Base-by-base conservation (phyloP, 2,113 vertebrate species). In the Atlantisia rogersi region DNA sequence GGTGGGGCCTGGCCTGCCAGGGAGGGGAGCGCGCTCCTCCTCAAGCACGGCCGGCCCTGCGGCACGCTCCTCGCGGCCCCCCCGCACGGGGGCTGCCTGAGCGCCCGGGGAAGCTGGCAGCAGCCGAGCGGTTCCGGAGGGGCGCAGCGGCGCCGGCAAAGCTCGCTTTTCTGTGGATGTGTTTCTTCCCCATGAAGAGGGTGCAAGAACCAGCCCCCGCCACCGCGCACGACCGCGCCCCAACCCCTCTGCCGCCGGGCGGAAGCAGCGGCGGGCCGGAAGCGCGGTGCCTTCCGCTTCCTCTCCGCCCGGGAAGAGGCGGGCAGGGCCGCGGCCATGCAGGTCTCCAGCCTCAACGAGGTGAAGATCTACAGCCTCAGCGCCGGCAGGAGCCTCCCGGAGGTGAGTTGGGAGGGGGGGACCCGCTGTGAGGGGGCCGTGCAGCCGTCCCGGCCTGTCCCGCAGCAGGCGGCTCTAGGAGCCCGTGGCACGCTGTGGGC, bases 291-390 rank as follows among this genome's bases (percentile, higher is more conserved):
- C 8, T 90, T 93, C 94, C 78, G 90, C 70, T 93, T 82, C 84
- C 90, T 15, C 26, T 71, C 9, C 15, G 65, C 16, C n/a, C 59
- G 10, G 94, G 95, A 90, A 95, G 84, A 52, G 85, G 9, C n/a
- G 48, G 32, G 40, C 0, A 4, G 28, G 1, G 7, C 35, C 2
- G 59, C 9, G 4, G 42, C 73, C 89, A 99, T 99, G 99, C 99
- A 99, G 98, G 98, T 99, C 32, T 99, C 99, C 19, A 99, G 98
- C 88, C 98, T 99, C 67, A 99, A 99, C 85, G 98, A 99, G 87
- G 99, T 99, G 92, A 99, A 99, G 97, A 99, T 99, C 89, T 99
- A 99, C 94, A 99, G 99, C 76, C 97, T 99, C n/a, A 99, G 99
- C 84, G 98, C 98, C 31, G 99, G 99, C 56, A 99, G 99, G 97